Evolutionary conservation across 2,888 invertebrate genomes (phyloP), one percentile per base, ranked within the genome.

Genomic region (Cheilosia soror): DNA sequence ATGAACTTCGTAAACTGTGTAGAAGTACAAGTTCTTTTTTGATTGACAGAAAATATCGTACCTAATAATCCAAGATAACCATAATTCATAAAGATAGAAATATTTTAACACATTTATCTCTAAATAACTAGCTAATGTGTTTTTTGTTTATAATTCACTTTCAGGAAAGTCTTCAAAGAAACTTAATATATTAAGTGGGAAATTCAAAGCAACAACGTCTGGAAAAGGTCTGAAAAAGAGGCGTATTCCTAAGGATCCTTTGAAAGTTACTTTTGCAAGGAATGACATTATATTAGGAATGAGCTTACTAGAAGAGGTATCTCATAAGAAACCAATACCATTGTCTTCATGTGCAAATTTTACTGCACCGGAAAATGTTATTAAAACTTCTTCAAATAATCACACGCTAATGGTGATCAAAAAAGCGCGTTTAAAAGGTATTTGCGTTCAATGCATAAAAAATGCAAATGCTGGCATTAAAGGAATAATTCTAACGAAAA

Each of bases 371-470:
- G 90, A 91, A 42, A 89, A 89, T 47, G 86, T 91, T 29, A 71
- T 91, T 2, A 90, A 90, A 88, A 89, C 88, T 7, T 87, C 90
- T 7, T 20, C 86, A 5, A 89, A 91, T 53, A 89, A 89, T 40
- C 92, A 92, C 62, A 89, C 90, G 5, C 89, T 92, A 58, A 89
- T 90, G 5, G 77, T 88, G 15, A 89, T 92, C 2, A 90, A 90
- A 11, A 88, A 90, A 37, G 90, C 91, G 13, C 90, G 92, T 1
- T 71, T 92, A 40, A 89, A 89, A 63, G 92, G 92, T 2, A 87
- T 89, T 63, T 92, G 92, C 86, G 92, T 92, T 0, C 89, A 90
- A 9, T 92, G 92, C 51, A 89, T 92, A 4, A 91, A 90, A 71
- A 78, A 69, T 29, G 66, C 71, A 2, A 81, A 80, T 29, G 78